Percentiles rank a stretch among this genome's conserved stretches.
Conservation (phyloP, 2,888 invertebrate genomes). For the Trisateles emortualis region DNA sequence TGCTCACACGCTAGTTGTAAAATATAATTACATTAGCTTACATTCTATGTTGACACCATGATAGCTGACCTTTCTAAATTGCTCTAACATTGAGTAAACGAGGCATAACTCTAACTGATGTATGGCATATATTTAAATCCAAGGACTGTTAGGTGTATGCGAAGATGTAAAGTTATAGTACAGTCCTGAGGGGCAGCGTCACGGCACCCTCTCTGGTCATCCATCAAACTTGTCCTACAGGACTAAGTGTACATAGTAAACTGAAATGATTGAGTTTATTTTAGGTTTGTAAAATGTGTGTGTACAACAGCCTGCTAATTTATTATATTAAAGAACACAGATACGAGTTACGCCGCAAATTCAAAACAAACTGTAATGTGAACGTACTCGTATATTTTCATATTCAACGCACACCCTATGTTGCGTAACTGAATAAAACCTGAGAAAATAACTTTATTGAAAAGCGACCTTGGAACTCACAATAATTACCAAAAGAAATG, state of each 20-base stretch:
- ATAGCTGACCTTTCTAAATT: background rate
- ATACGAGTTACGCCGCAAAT: no score
- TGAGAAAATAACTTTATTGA: constrained; percentile 35
- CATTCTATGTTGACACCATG: background rate
- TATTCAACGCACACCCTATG: background rate
- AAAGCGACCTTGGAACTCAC: constrained; percentile 50
- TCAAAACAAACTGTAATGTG: background rate
- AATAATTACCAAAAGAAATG: constrained; percentile 48
- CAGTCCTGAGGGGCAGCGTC: constrained; percentile 22
- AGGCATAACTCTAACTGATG: constrained; percentile 32
- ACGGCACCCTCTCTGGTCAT: constrained; percentile 23
- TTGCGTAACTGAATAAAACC: constrained; percentile 25
- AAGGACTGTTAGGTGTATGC: constrained; percentile 23
- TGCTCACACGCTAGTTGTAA: background rate
- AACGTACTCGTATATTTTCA: background rate
- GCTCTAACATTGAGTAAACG: constrained; percentile 12
- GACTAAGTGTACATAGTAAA: constrained; percentile 21
- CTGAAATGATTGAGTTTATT: constrained; percentile 45
- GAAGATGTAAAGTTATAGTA: constrained; percentile 29
- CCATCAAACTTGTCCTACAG: constrained; percentile 33
- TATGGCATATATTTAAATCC: constrained; percentile 30
- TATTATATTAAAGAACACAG: background rate
- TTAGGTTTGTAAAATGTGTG: constrained; percentile 28
- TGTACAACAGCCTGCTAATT: constrained; percentile 17
- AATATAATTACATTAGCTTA: background rate